Evolutionary conservation across 2,797 vertebrate species (phyloP).

Genomic region (Sciurus carolinensis): DNA sequence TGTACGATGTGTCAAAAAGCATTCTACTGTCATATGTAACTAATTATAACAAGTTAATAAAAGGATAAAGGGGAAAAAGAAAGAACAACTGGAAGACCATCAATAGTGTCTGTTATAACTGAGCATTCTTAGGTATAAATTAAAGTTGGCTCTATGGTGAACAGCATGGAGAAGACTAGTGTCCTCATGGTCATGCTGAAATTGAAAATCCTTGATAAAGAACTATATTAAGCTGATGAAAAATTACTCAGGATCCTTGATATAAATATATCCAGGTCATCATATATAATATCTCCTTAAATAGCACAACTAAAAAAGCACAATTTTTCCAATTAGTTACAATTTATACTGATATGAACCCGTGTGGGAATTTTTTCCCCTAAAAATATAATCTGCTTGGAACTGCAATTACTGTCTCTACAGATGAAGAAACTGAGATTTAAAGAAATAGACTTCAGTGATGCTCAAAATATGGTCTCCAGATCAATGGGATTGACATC

Average conservation of each 20-base stretch:
- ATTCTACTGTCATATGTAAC: too few relatives aligned
- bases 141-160: background rate
- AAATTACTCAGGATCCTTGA: background rate
- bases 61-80: background rate
- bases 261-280: background rate
- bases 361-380: background rate
- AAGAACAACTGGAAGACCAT: background rate
- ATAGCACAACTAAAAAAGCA: background rate
- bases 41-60: too few relatives aligned
- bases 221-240: conserved; percentile 1
- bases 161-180: background rate
- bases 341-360: background rate
- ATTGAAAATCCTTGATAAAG: conserved; percentile 28
- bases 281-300: conserved; percentile 26
- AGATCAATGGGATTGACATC: background rate
- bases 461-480: background rate
- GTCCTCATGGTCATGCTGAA: background rate
- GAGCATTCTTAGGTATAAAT: background rate
- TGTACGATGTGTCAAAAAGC: too few relatives aligned
- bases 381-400: background rate
- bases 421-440: background rate
- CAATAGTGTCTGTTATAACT: background rate
- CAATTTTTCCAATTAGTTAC: background rate
- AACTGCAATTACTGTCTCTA: background rate
- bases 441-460: background rate